Conservation (phyloP, 2,888 invertebrate species). For the Chymomyza procnemis region DNA sequence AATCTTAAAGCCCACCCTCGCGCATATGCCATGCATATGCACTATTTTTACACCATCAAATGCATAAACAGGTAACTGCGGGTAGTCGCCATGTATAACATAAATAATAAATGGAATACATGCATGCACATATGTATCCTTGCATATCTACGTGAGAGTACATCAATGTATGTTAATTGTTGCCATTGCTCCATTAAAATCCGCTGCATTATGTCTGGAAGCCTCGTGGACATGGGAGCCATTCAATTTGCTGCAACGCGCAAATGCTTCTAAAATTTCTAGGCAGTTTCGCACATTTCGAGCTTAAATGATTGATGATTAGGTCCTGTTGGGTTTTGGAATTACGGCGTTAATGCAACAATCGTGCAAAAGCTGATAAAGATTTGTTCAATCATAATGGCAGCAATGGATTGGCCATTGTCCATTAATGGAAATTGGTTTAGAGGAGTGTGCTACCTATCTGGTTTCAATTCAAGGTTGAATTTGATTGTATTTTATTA, state of each 20-base stretch:
- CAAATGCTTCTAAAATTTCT: neutral
- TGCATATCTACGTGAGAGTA: conserved; percentile 4
- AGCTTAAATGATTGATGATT: neutral
- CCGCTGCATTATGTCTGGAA: conserved; percentile 38
- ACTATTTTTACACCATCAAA: conserved; percentile 45
- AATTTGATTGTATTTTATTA: too few relatives aligned
- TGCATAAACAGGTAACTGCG: conserved; percentile 47
- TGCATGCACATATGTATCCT: conserved; percentile 1
- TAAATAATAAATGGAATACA: neutral
- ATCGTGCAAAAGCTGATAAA: neutral
- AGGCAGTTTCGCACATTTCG: neutral
- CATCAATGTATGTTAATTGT: conserved; percentile 50
- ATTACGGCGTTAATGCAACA: neutral
- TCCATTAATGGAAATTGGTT: too few relatives aligned
- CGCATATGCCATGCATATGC: conserved; percentile 26
- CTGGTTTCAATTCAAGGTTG: too few relatives aligned
- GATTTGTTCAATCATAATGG: neutral
- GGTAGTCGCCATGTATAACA: conserved; percentile 4
- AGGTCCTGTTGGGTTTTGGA: neutral
- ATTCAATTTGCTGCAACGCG: neutral
- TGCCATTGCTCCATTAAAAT: conserved; percentile 54
- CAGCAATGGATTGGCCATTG: too few relatives aligned
- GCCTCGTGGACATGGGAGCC: neutral
- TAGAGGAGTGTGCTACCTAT: too few relatives aligned
- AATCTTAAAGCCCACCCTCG: too few relatives aligned